Conservation (phyloP, 2,113 vertebrate species). For the Thamnaconus septentrionalis region DNA sequence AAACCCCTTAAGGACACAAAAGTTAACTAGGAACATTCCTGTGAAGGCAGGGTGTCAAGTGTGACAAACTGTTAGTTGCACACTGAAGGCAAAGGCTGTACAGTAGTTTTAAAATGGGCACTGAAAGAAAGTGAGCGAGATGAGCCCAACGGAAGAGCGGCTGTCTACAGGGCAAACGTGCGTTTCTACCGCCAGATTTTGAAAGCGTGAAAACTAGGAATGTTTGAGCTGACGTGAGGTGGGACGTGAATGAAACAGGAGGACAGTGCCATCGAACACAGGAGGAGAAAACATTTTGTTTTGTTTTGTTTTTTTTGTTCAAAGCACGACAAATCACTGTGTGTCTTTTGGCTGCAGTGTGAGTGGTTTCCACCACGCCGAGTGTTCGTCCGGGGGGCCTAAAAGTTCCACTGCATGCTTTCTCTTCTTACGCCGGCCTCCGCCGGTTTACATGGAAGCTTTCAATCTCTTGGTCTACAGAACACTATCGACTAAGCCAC, state of each 20-base stretch:
- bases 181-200: conserved; percentile 48
- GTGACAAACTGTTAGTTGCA: conserved; percentile 51
- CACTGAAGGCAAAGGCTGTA: conserved; percentile 61
- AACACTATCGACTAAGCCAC: conserved; percentile 69
- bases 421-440: conserved; percentile 32
- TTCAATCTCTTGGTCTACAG: conserved; percentile 51
- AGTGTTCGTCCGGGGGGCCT: conserved; percentile 26
- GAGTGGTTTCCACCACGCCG: conserved; percentile 46
- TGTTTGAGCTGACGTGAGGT: conserved; percentile 62
- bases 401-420: conserved; percentile 36
- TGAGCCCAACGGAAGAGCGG: conserved; percentile 23
- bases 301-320: conserved; percentile 34
- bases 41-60: conserved; percentile 59
- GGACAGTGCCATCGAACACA: conserved; percentile 42
- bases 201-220: conserved; percentile 64
- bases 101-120: conserved; percentile 46
- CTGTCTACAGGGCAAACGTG: conserved; percentile 41
- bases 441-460: conserved; percentile 55
- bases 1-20: conserved; percentile 59
- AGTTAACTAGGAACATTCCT: conserved; percentile 48
- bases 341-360: conserved; percentile 50
- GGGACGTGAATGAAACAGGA: conserved; percentile 36
- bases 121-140: conserved; percentile 33
- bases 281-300: conserved; percentile 17
- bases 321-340: conserved; percentile 39